Evolutionary conservation across 2,113 vertebrate species (phyloP).

Genomic region (Oenanthe melanoleuca): DNA sequence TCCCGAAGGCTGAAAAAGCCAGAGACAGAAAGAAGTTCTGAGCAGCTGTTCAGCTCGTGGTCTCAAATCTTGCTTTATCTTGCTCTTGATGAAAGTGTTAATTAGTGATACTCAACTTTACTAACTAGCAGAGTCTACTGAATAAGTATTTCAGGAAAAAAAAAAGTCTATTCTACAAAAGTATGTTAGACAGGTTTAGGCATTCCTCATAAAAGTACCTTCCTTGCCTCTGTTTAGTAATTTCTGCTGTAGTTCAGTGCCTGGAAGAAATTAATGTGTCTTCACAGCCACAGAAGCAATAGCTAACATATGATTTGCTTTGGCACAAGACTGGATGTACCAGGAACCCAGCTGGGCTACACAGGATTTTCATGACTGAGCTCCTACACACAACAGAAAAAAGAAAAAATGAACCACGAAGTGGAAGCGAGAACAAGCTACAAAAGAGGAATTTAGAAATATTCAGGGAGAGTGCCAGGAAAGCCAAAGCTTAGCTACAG

Average conservation of each 20-base stretch:
- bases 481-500: background rate
- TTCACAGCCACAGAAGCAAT: background rate
- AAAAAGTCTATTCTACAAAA: background rate
- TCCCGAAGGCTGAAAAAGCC: background rate
- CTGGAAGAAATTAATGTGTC: background rate
- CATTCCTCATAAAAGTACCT: background rate
- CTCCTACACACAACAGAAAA: background rate
- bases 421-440: background rate
- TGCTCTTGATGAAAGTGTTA: background rate
- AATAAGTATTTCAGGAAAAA: background rate
- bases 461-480: background rate
- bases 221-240: background rate
- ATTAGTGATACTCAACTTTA: background rate
- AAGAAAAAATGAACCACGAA: rapidly evolving
- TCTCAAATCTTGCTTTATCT: background rate
- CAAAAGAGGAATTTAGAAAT: background rate
- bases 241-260: background rate
- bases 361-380: background rate
- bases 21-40: background rate
- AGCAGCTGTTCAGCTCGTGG: background rate
- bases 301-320: background rate
- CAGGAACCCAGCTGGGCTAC: background rate
- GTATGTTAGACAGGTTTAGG: background rate
- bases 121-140: background rate
- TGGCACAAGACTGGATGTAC: conserved; percentile 9